These are phyloP conservation scores for Dolichoris vasculosae DNA, from an alignment of 1,140 invertebrate genomes.

Conservation along the genomic window DNA sequence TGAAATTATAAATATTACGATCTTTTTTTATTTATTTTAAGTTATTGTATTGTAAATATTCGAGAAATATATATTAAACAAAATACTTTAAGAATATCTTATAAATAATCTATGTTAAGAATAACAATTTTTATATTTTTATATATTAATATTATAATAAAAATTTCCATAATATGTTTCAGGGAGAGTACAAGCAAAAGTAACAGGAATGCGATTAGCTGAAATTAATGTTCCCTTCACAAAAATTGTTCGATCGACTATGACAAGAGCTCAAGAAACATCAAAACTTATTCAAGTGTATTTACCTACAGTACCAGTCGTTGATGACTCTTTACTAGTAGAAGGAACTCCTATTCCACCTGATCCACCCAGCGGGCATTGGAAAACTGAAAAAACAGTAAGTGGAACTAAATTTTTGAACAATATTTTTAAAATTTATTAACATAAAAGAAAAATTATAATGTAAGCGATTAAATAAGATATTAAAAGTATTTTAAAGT, in stretches of 20 bases:
- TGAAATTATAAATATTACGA: too few species aligned
- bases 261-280: constrained; percentile 95
- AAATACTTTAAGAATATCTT: too few species aligned
- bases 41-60: too few species aligned
- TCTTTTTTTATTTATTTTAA: too few species aligned
- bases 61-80: too few species aligned
- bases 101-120: too few species aligned
- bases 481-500: too few species aligned
- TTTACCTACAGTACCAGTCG: constrained; percentile 76
- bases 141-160: not conserved
- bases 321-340: constrained; percentile 83
- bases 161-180: constrained; percentile 44
- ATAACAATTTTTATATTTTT: too few species aligned
- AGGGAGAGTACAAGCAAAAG: constrained; percentile 88
- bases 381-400: constrained; percentile 89
- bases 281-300: constrained; percentile 86
- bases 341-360: constrained; percentile 95
- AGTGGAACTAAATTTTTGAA: constrained; percentile 57
- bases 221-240: constrained; percentile 87
- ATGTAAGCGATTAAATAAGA: too few species aligned
- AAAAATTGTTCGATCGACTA: constrained; percentile 89
- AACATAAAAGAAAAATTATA: too few species aligned
- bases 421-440: too few species aligned
- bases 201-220: constrained; percentile 85
- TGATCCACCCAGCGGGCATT: constrained; percentile 90